These are phyloP conservation scores for Bathynomus jamesi DNA, from an alignment of 1,140 invertebrate species.

Conservation along the genomic window DNA sequence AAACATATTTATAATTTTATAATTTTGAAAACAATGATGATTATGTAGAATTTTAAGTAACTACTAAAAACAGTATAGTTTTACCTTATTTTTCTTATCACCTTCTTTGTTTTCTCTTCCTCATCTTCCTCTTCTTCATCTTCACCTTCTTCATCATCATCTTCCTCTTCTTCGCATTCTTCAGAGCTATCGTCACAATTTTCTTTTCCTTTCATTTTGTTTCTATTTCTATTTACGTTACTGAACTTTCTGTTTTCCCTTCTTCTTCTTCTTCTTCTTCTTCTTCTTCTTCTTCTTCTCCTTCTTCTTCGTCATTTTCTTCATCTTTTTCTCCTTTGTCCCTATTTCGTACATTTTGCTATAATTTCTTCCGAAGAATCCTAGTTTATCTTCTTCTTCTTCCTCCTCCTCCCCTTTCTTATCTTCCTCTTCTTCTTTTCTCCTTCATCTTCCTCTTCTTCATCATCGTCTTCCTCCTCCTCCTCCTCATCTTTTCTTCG, in stretches of 20 bases:
- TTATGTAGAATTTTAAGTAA: too few relatives aligned
- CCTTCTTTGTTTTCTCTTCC: neutral
- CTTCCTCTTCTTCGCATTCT: neutral
- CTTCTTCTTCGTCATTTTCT: neutral
- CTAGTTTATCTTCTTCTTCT: neutral
- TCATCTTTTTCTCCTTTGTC: neutral
- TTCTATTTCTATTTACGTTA: too few relatives aligned
- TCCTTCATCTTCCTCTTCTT: constrained; percentile 4
- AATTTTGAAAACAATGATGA: too few relatives aligned
- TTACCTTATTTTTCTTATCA: too few relatives aligned
- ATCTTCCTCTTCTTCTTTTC: neutral
- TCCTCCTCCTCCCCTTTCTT: neutral
- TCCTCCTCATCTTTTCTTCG: neutral
- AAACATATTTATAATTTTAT: too few relatives aligned
- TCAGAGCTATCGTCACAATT: too few relatives aligned
- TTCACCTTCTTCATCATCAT: neutral
- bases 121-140: neutral
- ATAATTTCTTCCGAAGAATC: neutral
- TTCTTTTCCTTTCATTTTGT: too few relatives aligned
- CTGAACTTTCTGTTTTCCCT: too few relatives aligned
- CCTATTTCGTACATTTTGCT: neutral
- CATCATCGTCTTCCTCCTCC: constrained; percentile 6
- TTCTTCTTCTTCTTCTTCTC: neutral
- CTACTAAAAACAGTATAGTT: too few relatives aligned
- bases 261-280: too few relatives aligned